phyloP scores from a whole-genome alignment of 2,888 invertebrate genomes.

The Nemapogon koenigi region DNA sequence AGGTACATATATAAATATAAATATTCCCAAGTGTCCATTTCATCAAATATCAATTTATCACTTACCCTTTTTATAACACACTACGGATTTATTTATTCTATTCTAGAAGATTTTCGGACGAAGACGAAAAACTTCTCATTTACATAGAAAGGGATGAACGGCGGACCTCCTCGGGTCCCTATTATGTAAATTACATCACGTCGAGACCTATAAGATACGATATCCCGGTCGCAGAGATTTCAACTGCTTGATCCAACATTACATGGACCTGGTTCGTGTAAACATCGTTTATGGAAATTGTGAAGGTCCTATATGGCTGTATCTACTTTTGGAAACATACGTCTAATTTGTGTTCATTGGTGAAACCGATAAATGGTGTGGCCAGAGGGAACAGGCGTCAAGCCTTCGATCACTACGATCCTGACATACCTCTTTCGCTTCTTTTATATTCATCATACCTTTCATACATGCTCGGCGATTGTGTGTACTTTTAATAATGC shows the following conservation, averaged over 20 bases:
- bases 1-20: too few species aligned
- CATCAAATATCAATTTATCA: constrained; percentile 10
- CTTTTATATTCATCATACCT: too few species aligned
- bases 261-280: constrained; percentile 20
- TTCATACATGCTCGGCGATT: too few species aligned
- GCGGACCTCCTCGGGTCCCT: constrained; percentile 25
- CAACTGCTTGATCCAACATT: constrained; percentile 28
- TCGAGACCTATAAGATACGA: constrained; percentile 36
- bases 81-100: constrained; percentile 9
- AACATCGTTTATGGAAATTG: constrained; percentile 37
- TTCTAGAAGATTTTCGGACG: constrained; percentile 9
- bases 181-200: constrained; percentile 54
- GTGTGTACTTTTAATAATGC: too few species aligned
- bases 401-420: too few species aligned
- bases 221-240: constrained; percentile 38
- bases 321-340: too few species aligned
- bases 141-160: constrained; percentile 25
- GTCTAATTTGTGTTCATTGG: too few species aligned
- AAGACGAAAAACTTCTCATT: constrained; percentile 27
- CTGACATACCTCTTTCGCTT: too few species aligned
- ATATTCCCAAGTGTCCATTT: constrained; percentile 6
- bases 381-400: too few species aligned
- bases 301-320: constrained; percentile 21
- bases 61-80: constrained; percentile 7
- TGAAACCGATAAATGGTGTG: too few species aligned